Evolutionary conservation across 1,140 invertebrate species (phyloP), one percentile per base, ranked within the genome.

Genomic region (Semibalanus balanoides): DNA sequence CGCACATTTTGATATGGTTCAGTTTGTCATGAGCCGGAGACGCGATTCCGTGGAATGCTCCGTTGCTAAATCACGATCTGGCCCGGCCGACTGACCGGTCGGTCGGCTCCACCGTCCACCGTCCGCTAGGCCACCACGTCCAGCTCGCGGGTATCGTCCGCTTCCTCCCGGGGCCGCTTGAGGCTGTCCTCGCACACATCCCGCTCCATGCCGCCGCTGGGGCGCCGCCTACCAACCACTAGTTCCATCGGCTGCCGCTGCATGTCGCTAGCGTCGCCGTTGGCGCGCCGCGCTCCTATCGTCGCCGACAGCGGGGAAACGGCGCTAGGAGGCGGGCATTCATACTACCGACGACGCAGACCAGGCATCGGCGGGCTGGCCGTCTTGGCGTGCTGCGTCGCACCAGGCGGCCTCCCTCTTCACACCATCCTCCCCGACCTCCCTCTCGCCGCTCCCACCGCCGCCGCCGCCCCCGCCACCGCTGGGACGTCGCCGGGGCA

Each of bases 181-280:
- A 72, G 9, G 11, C 29, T n/a, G n/a, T 30, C 70, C 3, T 29
- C 29, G n/a, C 28, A 17, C 9, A 30, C 3, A 1, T 72, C 29
- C 9, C 29, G 28, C 70, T 28, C 70, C 25, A 30, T 17, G 19
- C 28, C n/a, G 28, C 28, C 70, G 29, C 70, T 72, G 25, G 70
- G 28, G 70, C 11, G 28, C 28, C 70, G 70, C 29, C 29, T 72
- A 28, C 29, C 70, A 72, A 72, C 70, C 19, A 72, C 70, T 72
- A 72, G 70, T 72, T 72, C 70, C 70, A 72, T 72, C 29, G 70
- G 70, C 70, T 72, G 70, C 70, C 70, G 70, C 70, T 72, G 70
- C 29, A 30, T 29, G 70, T 11, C 70, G 70, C 70, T 72, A 19
- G 70, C 70, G 70, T 72, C 29, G n/a, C 28, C 29, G 28, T 72